A percentile compares a stretch with the other conserved stretches of the same genome.
These are phyloP conservation scores for Colaptes auratus DNA, from an alignment of 2,113 vertebrate genomes.

Conservation along the genomic window DNA sequence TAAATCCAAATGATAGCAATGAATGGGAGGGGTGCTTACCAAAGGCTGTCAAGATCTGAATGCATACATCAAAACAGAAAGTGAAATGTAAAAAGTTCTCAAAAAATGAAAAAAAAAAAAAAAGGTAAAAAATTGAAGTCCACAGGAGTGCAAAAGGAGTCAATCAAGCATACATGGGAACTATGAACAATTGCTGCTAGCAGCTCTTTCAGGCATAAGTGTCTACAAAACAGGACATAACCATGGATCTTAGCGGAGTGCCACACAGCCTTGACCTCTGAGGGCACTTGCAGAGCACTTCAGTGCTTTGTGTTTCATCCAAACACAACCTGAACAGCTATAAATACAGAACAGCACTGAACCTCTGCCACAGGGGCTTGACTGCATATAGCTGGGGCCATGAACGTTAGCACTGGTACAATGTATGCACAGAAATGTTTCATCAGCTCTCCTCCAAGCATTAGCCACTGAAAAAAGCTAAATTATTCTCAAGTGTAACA, in stretches of 20 bases:
- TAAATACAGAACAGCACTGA: not conserved
- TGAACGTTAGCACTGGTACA: not conserved
- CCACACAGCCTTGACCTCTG: not conserved
- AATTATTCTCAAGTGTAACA: not conserved
- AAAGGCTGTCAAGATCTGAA: conserved; percentile 79
- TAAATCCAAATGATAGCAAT: conserved; percentile 65
- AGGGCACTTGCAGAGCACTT: not conserved
- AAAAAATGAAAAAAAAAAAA: conserved; percentile 64
- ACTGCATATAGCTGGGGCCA: not conserved
- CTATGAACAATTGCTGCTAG: conserved; percentile 62
- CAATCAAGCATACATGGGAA: conserved; percentile 59
- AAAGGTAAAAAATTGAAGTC: conserved; percentile 46
- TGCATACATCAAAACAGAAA: conserved; percentile 82
- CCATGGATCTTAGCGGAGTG: not conserved
- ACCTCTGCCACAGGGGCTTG: not conserved
- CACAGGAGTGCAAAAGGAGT: conserved; percentile 62
- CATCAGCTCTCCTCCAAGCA: not conserved
- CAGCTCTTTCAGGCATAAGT: conserved; percentile 32
- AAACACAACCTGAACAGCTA: not conserved
- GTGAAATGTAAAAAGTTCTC: conserved; percentile 76
- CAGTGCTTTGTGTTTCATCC: not conserved
- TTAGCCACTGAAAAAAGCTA: not conserved
- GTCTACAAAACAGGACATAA: conserved; percentile 58
- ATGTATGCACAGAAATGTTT: not conserved
- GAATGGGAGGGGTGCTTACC: conserved; percentile 80